Conservation (phyloP, 2,797 vertebrate species). For the Catharus ustulatus region DNA sequence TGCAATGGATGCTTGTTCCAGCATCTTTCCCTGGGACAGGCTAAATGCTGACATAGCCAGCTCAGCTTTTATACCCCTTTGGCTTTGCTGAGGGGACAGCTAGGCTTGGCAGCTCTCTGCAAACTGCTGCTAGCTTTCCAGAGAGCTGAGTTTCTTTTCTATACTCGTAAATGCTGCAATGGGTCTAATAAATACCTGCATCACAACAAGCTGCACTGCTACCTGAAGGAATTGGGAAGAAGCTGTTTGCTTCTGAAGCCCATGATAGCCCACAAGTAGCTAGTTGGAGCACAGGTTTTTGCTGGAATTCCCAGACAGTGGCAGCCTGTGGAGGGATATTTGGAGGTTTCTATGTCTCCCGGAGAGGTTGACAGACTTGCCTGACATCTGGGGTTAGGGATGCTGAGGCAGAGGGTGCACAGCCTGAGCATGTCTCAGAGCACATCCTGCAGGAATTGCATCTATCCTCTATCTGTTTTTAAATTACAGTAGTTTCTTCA, state of each 20-base stretch:
- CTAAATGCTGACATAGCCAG: not conserved
- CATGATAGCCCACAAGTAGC: not conserved
- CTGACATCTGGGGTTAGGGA: not conserved
- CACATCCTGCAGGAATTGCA: not conserved
- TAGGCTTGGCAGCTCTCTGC: not conserved
- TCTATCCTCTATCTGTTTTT: not conserved
- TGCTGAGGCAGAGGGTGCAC: accelerated
- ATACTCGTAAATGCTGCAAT: not conserved
- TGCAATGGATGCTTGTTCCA: not conserved
- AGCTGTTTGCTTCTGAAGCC: not conserved
- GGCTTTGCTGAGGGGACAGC: not conserved
- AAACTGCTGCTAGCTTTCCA: not conserved
- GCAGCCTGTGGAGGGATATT: not conserved
- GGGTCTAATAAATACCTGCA: not conserved
- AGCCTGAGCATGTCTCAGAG: not conserved
- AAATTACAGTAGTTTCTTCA: not conserved
- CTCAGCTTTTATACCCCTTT: not conserved
- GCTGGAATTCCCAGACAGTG: not conserved
- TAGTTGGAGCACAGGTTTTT: not conserved
- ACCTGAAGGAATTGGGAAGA: not conserved
- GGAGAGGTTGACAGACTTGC: not conserved
- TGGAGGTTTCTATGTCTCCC: not conserved
- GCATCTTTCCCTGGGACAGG: not conserved
- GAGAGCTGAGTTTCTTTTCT: not conserved
- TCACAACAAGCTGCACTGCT: not conserved